Percentiles rank a stretch among this genome's conserved stretches.
Evolutionary conservation across 2,797 vertebrate genomes (phyloP).

Genomic region (Acrocephalus scirpaceus): DNA sequence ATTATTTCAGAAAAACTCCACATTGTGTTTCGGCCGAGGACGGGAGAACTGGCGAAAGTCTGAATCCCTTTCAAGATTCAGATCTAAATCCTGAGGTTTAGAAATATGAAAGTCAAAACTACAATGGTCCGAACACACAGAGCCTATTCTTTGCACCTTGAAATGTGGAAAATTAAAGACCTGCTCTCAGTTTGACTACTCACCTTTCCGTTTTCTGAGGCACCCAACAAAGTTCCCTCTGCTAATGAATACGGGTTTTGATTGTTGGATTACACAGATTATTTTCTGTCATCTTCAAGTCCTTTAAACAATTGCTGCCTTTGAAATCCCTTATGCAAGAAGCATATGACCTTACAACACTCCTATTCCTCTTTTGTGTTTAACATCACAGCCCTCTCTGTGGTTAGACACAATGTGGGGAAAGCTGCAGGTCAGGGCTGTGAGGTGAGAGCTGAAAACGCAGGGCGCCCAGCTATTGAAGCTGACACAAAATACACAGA

Average conservation of each 20-base stretch:
- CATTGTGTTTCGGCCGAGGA: slow-evolving; percentile 57
- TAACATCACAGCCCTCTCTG: slow-evolving; percentile 41
- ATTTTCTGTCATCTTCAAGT: slow-evolving; percentile 43
- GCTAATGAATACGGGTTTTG: slow-evolving; percentile 61
- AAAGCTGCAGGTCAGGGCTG: neutral
- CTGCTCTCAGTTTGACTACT: slow-evolving; percentile 51
- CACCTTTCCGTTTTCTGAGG: slow-evolving; percentile 46
- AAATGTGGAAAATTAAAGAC: slow-evolving; percentile 63
- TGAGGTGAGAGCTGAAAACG: neutral
- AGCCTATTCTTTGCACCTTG: slow-evolving; percentile 45
- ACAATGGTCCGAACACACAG: slow-evolving; percentile 19
- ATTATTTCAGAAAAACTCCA: slow-evolving; percentile 60
- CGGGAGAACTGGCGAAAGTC: slow-evolving; percentile 56
- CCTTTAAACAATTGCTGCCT: slow-evolving; percentile 55
- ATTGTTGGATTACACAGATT: slow-evolving; percentile 56
- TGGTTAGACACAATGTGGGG: slow-evolving; percentile 10
- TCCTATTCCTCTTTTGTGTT: slow-evolving; percentile 45
- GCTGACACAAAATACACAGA: slow-evolving; percentile 50
- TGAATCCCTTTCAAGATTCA: slow-evolving; percentile 59
- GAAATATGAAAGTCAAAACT: slow-evolving; percentile 54
- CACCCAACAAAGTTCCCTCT: slow-evolving; percentile 44
- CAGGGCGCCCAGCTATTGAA: slow-evolving; percentile 1
- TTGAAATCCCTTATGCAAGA: slow-evolving; percentile 38
- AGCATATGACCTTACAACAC: slow-evolving; percentile 34
- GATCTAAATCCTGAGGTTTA: slow-evolving; percentile 66